phyloP scores from a whole-genome alignment of 2,888 invertebrate genomes.

The Caenorhabditis sp. region DNA sequence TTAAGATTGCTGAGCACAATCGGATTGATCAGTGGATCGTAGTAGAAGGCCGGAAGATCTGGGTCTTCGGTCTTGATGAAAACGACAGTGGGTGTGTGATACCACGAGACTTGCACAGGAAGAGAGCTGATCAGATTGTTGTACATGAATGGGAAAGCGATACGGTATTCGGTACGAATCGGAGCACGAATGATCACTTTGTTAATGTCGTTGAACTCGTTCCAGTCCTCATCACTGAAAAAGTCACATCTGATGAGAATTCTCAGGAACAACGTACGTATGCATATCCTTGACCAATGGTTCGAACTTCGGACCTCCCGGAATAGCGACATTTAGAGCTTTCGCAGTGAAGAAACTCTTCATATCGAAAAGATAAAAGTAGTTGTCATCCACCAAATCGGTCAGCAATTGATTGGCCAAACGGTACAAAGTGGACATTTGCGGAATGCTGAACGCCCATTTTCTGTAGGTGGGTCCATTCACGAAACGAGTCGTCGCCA shows the following conservation, averaged over 20 bases:
- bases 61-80: constrained; percentile 99
- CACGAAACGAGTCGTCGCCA: constrained; percentile 90
- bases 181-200: constrained; percentile 99
- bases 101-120: constrained; percentile 98
- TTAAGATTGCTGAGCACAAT: constrained; percentile 92
- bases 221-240: constrained; percentile 97
- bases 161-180: constrained; percentile 97
- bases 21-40: constrained; percentile 98
- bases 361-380: constrained; percentile 98
- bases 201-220: constrained; percentile 99
- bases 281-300: constrained; percentile 98
- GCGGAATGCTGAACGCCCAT: constrained; percentile 95
- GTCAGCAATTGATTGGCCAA: constrained; percentile 97
- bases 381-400: constrained; percentile 94
- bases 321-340: constrained; percentile 98
- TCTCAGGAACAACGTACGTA: constrained; percentile 83
- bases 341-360: constrained; percentile 99
- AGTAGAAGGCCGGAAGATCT: constrained; percentile 98
- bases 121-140: constrained; percentile 88
- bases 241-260: background rate
- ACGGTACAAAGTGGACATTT: constrained; percentile 97
- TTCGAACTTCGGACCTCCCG: constrained; percentile 99
- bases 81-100: constrained; percentile 98
- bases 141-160: constrained; percentile 98
- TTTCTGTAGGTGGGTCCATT: constrained; percentile 97